A percentile compares a stretch with the other conserved stretches of the same genome.
phyloP scores from a whole-genome alignment of 2,113 vertebrate genomes.

The Myiozetetes cayanensis region DNA sequence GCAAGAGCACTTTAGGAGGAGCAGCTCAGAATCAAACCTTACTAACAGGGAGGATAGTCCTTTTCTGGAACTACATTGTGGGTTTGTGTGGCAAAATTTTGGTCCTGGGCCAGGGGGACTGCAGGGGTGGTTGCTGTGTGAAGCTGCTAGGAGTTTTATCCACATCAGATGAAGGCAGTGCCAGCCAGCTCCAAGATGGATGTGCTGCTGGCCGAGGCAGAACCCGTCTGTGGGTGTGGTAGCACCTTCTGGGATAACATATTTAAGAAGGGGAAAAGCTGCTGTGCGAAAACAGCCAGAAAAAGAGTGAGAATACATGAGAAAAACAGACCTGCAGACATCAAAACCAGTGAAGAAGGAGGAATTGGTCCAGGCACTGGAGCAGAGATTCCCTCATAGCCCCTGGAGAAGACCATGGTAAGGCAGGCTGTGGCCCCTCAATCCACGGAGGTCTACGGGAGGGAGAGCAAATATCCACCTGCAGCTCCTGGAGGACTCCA shows the following conservation, averaged over 20 bases:
- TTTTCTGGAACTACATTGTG: not conserved
- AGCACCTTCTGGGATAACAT: not conserved
- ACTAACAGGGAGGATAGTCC: not conserved
- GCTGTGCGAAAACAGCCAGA: fast-evolving
- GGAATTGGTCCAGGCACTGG: fast-evolving
- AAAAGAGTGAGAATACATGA: not conserved
- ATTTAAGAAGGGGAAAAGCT: not conserved
- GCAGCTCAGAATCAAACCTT: not conserved
- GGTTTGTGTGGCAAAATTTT: not conserved
- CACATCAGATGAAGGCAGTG: not conserved
- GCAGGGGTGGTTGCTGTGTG: not conserved
- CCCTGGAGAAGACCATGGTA: fast-evolving
- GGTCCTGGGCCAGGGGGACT: fast-evolving
- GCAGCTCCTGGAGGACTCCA: fast-evolving
- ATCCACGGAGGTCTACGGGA: fast-evolving
- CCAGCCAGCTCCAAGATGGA: fast-evolving
- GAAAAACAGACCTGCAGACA: not conserved
- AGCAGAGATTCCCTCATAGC: not conserved
- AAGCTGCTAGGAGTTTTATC: not conserved
- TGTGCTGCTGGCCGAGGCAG: fast-evolving
- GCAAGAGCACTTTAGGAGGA: not conserved
- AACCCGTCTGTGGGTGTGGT: fast-evolving
- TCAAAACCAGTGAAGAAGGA: not conserved
- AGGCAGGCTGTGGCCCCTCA: not conserved
- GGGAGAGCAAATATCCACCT: not conserved